Evolutionary conservation across 2,113 vertebrate genomes (phyloP).

Genomic region (Elephantulus edwardii): DNA sequence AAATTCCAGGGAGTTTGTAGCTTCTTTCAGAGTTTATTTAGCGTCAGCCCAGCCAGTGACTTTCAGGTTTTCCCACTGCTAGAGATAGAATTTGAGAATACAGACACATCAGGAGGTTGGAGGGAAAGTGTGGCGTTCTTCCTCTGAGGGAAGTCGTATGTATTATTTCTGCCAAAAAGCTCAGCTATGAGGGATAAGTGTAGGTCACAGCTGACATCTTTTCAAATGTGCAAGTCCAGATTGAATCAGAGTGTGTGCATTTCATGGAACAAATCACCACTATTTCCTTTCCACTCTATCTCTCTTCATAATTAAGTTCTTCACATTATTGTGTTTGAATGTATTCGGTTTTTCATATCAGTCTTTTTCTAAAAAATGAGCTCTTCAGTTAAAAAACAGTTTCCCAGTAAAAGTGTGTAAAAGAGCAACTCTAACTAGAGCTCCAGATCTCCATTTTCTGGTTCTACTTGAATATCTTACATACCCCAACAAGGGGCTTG

Average conservation of each 20-base stretch:
- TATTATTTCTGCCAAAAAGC: background rate
- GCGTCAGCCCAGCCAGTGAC: background rate
- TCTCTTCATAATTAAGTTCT: background rate
- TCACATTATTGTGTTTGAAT: background rate
- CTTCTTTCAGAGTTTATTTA: background rate
- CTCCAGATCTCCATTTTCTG: background rate
- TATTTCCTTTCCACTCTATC: background rate
- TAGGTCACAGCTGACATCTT: background rate
- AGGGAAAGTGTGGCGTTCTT: background rate
- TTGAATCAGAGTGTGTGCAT: conserved; percentile 5
- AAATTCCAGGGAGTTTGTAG: background rate
- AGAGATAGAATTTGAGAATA: background rate
- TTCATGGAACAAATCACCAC: background rate
- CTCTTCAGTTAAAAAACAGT: background rate
- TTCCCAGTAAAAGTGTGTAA: background rate
- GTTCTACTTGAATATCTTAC: background rate
- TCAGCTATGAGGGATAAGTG: background rate
- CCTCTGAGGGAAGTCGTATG: background rate
- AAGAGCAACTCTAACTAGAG: background rate
- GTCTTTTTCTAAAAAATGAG: background rate
- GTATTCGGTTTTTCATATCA: background rate
- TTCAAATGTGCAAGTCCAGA: background rate
- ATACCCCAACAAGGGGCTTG: background rate
- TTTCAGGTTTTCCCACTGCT: background rate
- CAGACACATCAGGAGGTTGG: background rate